Base-by-base conservation (phyloP, 2,888 invertebrate species). In the Archips xylosteana region DNA sequence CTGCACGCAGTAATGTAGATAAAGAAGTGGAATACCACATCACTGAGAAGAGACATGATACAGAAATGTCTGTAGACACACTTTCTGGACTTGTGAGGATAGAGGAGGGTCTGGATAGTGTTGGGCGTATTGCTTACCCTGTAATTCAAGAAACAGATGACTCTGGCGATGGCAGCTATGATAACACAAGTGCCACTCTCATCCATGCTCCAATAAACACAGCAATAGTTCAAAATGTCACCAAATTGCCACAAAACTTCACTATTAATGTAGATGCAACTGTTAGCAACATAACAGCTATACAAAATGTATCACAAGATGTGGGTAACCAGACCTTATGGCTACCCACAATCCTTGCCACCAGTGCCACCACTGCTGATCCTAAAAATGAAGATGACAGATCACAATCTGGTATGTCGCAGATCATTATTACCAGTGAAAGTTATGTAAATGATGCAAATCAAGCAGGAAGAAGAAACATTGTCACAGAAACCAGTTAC, bases 221-320 rank as follows among this genome's bases (percentile, higher is more conserved):
- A 47, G 91, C 94, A 74, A 92, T 94, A 78, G 91, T 94, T 76
- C 94, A 94, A 80, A 94, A 92, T 86, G 93, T 94, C 32, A 84
- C 93, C 34, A 94, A 94, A 79, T 81, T 94, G 77, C 92, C 94
- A 70, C 93, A 92, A 77, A 94, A 94, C 79, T 94, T 93, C 76
- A 94, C 94, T 76, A 92, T 94, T 36, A 94, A 94, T 85, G 92
- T 94, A 76, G 92, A 94, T 85, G 87, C 92, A 71, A 87, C 92
- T 78, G 92, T 94, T 57, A 88, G 93, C 63, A 94, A 94, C 75
- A 90, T 95, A 61, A 90, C 94, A 74, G 87, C 94, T 49, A 87
- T 94, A 81, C 94, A 94, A 76, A 94, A 94, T 89, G 91, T 94
- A 36, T 83, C 91, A 63, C 94, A 92, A 83, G 94, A 94, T 85